Percentiles rank a stretch among this genome's conserved stretches.
Evolutionary conservation across 2,113 vertebrate genomes (phyloP).

Genomic region (Anolis sagrei): DNA sequence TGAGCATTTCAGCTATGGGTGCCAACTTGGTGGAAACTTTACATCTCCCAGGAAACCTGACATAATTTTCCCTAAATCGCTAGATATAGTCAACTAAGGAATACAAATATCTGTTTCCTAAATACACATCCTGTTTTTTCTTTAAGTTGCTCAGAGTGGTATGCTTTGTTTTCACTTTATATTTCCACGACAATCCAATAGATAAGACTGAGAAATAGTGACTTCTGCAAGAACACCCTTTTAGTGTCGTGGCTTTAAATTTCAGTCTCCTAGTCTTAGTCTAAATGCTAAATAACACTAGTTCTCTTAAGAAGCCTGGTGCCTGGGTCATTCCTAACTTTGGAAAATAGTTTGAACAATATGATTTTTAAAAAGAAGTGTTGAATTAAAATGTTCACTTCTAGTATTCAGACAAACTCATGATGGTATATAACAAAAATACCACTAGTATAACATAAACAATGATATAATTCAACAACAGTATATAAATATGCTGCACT

Average conservation of each 20-base stretch:
- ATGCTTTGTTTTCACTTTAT: not conserved
- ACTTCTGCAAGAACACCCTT: not conserved
- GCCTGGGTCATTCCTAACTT: no score
- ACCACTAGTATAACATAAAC: no score
- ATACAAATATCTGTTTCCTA: not conserved
- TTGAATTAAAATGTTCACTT: not conserved
- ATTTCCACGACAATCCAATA: not conserved
- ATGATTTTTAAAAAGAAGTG: not conserved
- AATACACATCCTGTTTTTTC: not conserved
- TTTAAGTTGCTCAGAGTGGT: not conserved
- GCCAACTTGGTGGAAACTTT: not conserved
- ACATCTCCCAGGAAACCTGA: not conserved
- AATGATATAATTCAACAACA: no score
- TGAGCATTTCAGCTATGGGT: not conserved
- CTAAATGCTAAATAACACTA: not conserved
- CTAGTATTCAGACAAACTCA: fast-evolving
- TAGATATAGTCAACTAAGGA: not conserved
- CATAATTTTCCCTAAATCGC: not conserved
- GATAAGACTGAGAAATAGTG: not conserved
- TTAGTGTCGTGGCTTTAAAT: not conserved
- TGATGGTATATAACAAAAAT: no score
- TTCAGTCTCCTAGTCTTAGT: not conserved
- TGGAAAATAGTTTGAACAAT: not conserved
- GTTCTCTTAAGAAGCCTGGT: not conserved
- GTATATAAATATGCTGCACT: no score